Conservation (phyloP, 2,888 invertebrate species). For the Lasioglossum oenotherae region DNA sequence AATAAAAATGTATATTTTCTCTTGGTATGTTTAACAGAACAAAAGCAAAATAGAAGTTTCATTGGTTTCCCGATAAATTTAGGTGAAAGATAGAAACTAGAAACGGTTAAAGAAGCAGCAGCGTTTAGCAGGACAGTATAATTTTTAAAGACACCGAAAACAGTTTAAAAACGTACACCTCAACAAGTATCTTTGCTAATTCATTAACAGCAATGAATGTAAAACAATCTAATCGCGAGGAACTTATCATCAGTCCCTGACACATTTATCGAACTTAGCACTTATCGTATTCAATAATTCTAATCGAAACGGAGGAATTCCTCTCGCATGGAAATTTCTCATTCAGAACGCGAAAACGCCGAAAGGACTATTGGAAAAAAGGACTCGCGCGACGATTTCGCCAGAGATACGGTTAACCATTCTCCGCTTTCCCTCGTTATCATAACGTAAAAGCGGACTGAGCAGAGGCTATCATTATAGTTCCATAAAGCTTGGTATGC, state of each 20-base stretch:
- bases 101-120: background rate
- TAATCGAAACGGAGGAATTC: background rate
- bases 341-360: background rate
- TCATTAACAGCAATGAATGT: background rate
- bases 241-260: background rate
- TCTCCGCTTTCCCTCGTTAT: conserved; percentile 62
- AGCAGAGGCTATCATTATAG: conserved; percentile 64
- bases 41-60: too few species aligned
- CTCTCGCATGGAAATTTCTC: background rate
- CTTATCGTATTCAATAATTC: background rate
- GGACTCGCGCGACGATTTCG: conserved; percentile 34
- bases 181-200: background rate
- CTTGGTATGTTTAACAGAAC: too few species aligned
- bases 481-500: conserved; percentile 62
- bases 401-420: conserved; percentile 14
- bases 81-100: too few species aligned
- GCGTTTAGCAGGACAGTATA: background rate
- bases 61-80: too few species aligned
- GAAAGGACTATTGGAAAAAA: background rate
- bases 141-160: background rate
- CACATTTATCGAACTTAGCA: background rate
- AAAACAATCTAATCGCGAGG: background rate
- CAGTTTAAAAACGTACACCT: background rate
- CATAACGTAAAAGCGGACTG: conserved; percentile 51
- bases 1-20: too few species aligned